A percentile compares a stretch with the other conserved stretches of the same genome.
phyloP scores from a whole-genome alignment of 2,888 invertebrate genomes.

The Scaptomyza polygonia region DNA sequence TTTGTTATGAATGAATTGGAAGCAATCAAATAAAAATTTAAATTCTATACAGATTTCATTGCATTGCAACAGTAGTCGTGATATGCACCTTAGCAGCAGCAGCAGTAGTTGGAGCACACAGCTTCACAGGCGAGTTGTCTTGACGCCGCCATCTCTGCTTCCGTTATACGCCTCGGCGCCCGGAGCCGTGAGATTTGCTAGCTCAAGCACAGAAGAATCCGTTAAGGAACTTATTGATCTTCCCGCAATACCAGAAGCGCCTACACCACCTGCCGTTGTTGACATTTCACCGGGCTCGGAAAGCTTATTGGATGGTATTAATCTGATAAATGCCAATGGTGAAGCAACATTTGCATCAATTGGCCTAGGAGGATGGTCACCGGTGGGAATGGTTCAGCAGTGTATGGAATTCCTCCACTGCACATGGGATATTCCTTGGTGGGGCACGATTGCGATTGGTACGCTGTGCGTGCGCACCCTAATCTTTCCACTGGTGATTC shows the following conservation, averaged over 20 bases:
- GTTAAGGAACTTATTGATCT: slow-evolving; percentile 62
- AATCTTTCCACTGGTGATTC: slow-evolving; percentile 94
- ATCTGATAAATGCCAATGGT: slow-evolving; percentile 82
- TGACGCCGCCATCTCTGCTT: slow-evolving; percentile 9
- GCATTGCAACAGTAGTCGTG: slow-evolving; percentile 41
- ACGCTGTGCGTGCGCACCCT: slow-evolving; percentile 90
- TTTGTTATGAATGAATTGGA: slow-evolving; percentile 44
- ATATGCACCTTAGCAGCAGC: slow-evolving; percentile 65
- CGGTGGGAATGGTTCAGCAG: slow-evolving; percentile 92
- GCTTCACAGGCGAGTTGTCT: not conserved
- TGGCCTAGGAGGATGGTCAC: slow-evolving; percentile 93
- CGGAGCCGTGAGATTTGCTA: slow-evolving; percentile 70
- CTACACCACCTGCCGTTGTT: slow-evolving; percentile 57
- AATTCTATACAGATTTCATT: slow-evolving; percentile 27
- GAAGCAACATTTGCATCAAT: slow-evolving; percentile 92
- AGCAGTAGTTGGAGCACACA: slow-evolving; percentile 40
- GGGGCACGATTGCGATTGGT: slow-evolving; percentile 93
- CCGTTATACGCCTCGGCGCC: slow-evolving; percentile 29
- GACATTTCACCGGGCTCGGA: not conserved
- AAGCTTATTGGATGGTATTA: slow-evolving; percentile 10
- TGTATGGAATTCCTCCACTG: slow-evolving; percentile 93
- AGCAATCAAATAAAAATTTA: slow-evolving; percentile 3
- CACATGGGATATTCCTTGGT: slow-evolving; percentile 95
- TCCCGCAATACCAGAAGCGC: slow-evolving; percentile 79
- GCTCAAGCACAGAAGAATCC: slow-evolving; percentile 51